Base-by-base conservation (phyloP, 2,797 vertebrate species). In the Epinephelus coioides region DNA sequence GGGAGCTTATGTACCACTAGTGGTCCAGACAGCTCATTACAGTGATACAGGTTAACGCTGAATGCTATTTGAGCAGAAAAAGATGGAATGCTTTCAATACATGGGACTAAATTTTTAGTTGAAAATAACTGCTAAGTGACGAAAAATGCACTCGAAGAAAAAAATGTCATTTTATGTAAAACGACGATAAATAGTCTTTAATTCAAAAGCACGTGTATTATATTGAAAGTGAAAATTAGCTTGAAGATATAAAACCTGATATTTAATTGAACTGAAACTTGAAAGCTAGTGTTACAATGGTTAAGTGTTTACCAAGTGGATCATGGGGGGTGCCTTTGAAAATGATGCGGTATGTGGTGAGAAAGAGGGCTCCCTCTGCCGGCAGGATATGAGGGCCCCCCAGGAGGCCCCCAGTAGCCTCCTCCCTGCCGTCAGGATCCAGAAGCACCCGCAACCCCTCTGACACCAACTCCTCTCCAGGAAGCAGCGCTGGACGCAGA, bases 301-400 rank as follows among this genome's bases (percentile, higher is more conserved):
- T 54, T 71, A 2, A 64, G 47, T 67, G 56, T 60, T 91, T 95
- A 99, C 98, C 98, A 84, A 99, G 94, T 1, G 97, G 97, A 92
- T 99, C 98, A 23, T 98, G 97, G 27, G 98, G 98, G 53, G 97
- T 95, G 86, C 98, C 98, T 96, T 98, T 98, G 88, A 99, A 99
- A 87, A 99, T 95, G 92, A 99, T 96, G 69, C 98, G 97, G 87
- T 99, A 99, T 19, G 97, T 98, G 64, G 98, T 99, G 78, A 99
- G 98, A 88, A 99, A 99, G 59, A 99, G 95, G 19, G 98, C 98
- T 78, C 98, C 98, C 96, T 99, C 98, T 93, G 98, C 98, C 77
- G 98, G 98, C 21, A 99, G 95, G 86, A 99, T 98, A 87, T 98
- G 98, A 57, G 98, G 98, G 1, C 98, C 98, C 90, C 98, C 98